Conservation (phyloP, 1,140 invertebrate genomes). For the Drosophila takahashii region DNA sequence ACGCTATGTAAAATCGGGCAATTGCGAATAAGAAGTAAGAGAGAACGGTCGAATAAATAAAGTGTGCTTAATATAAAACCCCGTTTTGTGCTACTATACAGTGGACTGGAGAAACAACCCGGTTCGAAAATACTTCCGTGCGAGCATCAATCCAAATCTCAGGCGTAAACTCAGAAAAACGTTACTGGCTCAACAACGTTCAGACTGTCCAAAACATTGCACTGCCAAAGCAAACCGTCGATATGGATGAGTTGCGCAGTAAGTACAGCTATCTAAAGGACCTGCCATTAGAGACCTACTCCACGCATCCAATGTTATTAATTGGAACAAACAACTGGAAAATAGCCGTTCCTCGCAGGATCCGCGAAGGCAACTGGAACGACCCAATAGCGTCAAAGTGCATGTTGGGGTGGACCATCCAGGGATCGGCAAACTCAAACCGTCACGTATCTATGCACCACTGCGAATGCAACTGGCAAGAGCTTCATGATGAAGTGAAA, state of each 20-base stretch:
- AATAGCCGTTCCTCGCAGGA: constrained; percentile 6
- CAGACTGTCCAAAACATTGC: not conserved
- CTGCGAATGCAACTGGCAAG: constrained; percentile 4
- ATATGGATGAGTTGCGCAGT: too few species aligned
- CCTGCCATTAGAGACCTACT: too few species aligned
- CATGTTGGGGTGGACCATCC: constrained; percentile 5
- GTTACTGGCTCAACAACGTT: constrained; percentile 1
- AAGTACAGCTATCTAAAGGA: too few species aligned
- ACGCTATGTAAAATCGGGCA: too few species aligned
- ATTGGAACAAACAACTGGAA: not conserved
- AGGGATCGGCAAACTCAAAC: not conserved
- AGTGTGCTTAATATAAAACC: too few species aligned
- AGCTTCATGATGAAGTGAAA: not conserved
- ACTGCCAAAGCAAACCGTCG: too few species aligned
- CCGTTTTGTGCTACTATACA: too few species aligned
- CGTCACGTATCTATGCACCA: constrained; percentile 1
- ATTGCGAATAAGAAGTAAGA: too few species aligned
- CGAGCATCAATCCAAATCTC: constrained; percentile 1
- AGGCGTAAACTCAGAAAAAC: not conserved
- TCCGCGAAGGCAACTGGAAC: not conserved
- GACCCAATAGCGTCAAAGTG: constrained; percentile 1
- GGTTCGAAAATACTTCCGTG: too few species aligned
- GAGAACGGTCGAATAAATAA: too few species aligned
- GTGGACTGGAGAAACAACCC: too few species aligned
- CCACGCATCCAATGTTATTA: too few species aligned